A percentile compares a stretch with the other conserved stretches of the same genome.
phyloP scores from a whole-genome alignment of 37 sponge, comb jelly and placozoan species.

The Lycopodina hypogea region DNA sequence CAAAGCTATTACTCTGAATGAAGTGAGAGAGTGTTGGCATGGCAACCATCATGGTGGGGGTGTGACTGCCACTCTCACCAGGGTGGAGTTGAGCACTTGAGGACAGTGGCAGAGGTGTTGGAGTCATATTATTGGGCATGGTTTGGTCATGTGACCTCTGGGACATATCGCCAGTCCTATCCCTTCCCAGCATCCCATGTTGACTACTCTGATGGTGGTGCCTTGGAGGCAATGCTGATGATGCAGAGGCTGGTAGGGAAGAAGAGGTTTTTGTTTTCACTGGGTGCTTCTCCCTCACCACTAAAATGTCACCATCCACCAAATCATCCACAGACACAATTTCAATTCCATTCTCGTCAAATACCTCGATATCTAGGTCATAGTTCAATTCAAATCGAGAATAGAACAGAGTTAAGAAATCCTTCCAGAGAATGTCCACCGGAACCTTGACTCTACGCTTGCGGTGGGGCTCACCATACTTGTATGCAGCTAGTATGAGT shows the following conservation, averaged over 20 bases:
- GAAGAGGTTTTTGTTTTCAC: background rate
- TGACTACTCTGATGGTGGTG: no score
- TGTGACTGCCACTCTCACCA: background rate
- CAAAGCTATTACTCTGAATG: conserved; percentile 39
- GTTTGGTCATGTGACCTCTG: conserved; percentile 6
- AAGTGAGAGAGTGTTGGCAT: conserved; percentile 25
- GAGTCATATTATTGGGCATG: background rate
- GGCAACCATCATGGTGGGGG: conserved; percentile 5
- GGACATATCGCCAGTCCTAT: background rate
- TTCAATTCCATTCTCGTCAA: conserved; percentile 46
- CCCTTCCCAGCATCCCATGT: background rate
- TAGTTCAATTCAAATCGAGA: conserved; percentile 10
- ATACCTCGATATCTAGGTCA: conserved; percentile 24
- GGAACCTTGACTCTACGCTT: conserved; percentile 51
- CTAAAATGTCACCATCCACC: conserved; percentile 33
- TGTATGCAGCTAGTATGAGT: conserved; percentile 38
- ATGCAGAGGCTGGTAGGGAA: background rate
- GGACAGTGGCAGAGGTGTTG: background rate
- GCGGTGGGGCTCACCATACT: conserved; percentile 15
- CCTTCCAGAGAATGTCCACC: conserved; percentile 33
- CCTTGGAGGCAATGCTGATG: background rate
- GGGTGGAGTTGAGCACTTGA: background rate
- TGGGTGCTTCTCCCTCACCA: conserved; percentile 7
- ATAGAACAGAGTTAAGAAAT: conserved; percentile 29
- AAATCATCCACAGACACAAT: conserved; percentile 44